Conservation (phyloP, 1,140 invertebrate genomes). For the Drosophila orosa region DNA sequence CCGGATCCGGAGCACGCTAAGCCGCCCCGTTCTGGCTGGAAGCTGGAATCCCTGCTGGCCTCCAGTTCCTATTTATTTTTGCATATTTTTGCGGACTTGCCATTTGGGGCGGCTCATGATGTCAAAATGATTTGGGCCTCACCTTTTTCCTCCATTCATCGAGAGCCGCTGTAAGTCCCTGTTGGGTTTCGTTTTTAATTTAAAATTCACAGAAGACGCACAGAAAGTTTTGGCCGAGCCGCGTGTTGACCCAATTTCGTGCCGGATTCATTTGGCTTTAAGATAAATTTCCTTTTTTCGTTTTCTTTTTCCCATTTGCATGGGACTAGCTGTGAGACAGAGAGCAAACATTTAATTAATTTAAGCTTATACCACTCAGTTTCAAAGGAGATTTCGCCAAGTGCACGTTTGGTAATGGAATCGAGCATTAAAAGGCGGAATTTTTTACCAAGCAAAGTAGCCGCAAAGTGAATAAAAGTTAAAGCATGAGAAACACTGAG, state of each 20-base stretch:
- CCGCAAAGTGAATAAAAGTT: slow-evolving; percentile 8
- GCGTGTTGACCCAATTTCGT: slow-evolving; percentile 35
- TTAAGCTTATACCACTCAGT: slow-evolving; percentile 50
- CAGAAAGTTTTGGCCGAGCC: slow-evolving; percentile 6
- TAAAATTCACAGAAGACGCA: slow-evolving; percentile 43
- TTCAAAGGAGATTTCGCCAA: slow-evolving; percentile 13
- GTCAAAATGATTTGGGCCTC: slow-evolving; percentile 57
- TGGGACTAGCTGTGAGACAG: slow-evolving; percentile 1
- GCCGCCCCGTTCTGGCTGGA: slow-evolving; percentile 30
- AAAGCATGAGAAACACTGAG: background rate
- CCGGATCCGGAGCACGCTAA: slow-evolving; percentile 18
- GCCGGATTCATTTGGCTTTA: slow-evolving; percentile 50
- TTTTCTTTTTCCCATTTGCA: slow-evolving; percentile 18
- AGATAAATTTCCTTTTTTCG: slow-evolving; percentile 26
- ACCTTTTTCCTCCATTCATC: slow-evolving; percentile 32
- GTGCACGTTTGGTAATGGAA: slow-evolving; percentile 9
- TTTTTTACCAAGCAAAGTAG: background rate
- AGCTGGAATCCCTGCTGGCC: slow-evolving; percentile 7
- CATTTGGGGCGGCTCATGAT: slow-evolving; percentile 48
- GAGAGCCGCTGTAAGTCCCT: slow-evolving; percentile 19
- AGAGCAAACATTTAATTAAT: slow-evolving; percentile 61
- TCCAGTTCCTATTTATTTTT: slow-evolving; percentile 64
- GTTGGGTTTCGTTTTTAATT: slow-evolving; percentile 61
- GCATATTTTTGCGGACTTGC: slow-evolving; percentile 46
- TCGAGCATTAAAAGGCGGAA: slow-evolving; percentile 10